Base-by-base conservation (phyloP, 2,113 vertebrate genomes). In the Gambusia affinis region DNA sequence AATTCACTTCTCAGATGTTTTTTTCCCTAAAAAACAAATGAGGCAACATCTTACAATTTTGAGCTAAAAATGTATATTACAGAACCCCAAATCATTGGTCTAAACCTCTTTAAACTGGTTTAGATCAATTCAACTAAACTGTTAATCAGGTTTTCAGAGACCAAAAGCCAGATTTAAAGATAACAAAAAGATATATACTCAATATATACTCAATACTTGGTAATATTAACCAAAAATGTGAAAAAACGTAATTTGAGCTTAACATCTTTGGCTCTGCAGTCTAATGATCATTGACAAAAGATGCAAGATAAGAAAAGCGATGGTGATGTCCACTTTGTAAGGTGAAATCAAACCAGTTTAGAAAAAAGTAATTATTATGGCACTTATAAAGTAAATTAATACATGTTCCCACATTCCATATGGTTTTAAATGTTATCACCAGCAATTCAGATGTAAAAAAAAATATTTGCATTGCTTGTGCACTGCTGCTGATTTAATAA, bases 391-490 rank as follows among this genome's bases (percentile, higher is more conserved):
- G 62, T 17, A 29, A 60, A 66, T 54, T 39, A 42, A 15, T 60
- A 67, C 57, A 19, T 28, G 17, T 33, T 61, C 73, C 31, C 27
- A 12, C 30, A 67, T 57, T 64, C 24, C 19, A 51, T 69, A 67
- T 65, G 12, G 66, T 54, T 60, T 76, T 42, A 78, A 54, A 65
- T 63, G 12, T 60, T 27, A 60, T 72, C 22, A 72, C 64, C 71
- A 88, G 76, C 73, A 76, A 24, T 51, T 64, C 10, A 73, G 65
- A 84, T 42, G 73, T 79, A 72, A 88, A 86, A 64, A 80, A 87
- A 64, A 77, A 54, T 65, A 54, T 76, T 64, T 60, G 72, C 22
- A 68, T 37, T 64, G 28, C 5, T 27, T 51, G 33, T 78, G 33
- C 44, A 29, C 14, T 19, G 14, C 5, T 51, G 11, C 4, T 47